Percentiles rank a stretch among this genome's conserved stretches.
phyloP scores from a whole-genome alignment of 2,888 invertebrate species.

The Lithosia quadra region DNA sequence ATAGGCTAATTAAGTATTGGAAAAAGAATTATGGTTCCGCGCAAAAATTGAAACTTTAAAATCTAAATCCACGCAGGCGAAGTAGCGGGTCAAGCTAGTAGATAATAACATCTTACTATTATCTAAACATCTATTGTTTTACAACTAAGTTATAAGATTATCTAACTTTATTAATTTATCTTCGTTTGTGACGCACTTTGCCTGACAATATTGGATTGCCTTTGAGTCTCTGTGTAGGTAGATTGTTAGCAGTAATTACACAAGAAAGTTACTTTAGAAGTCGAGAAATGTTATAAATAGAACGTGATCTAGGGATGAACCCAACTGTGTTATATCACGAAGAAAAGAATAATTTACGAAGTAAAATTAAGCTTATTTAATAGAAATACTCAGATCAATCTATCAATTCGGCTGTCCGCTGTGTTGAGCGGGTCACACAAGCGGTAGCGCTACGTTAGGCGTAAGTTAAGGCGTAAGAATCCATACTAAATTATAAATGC shows the following conservation, averaged over 20 bases:
- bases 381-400: background rate
- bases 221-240: background rate
- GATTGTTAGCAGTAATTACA: background rate
- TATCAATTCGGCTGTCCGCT: background rate
- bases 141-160: background rate
- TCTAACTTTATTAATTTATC: background rate
- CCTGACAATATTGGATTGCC: background rate
- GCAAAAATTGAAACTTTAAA: no score
- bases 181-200: background rate
- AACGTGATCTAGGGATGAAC: background rate
- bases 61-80: no score
- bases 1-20: no score
- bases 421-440: background rate
- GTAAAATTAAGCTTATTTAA: background rate
- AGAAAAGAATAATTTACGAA: background rate
- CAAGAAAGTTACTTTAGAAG: conserved; percentile 2
- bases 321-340: background rate
- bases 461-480: no score
- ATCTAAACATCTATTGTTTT: background rate
- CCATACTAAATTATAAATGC: no score
- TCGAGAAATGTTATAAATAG: background rate
- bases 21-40: no score
- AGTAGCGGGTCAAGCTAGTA: no score
- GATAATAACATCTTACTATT: no score
- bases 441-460: background rate